Base-by-base conservation (phyloP, 2,113 vertebrate genomes). In the Elachura formosa region DNA sequence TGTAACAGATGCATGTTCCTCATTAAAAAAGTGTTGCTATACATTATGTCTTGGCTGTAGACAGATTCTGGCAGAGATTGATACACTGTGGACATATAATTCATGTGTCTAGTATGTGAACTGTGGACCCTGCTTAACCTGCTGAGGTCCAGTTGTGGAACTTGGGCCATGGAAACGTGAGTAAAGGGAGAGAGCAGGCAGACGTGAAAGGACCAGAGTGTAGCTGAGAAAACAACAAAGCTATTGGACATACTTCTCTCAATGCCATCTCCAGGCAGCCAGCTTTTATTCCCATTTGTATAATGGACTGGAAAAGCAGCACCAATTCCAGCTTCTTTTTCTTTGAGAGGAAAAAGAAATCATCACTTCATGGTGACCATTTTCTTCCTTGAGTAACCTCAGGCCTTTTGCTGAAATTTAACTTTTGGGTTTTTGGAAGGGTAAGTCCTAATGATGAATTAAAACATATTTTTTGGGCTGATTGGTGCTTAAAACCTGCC, bases 1-100 rank as follows among this genome's bases (percentile, higher is more conserved):
- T 88, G 93, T 93, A 97, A 94, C 93, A 96, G 93, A 96, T 83
- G 93, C 91, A 63, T 94, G 94, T 90, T 97, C 79, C 94, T 96
- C 95, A 96, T 96, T 96, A 88, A 96, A 95, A 95, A 94, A 85
- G 92, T 89, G 85, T 93, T 95, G 85, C 87, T 94, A 86, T 95
- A 97, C 85, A 96, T 96, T 96, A 92, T 63, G 89, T 71, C 78
- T 89, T 95, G 91, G 93, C 95, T 91, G 86, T 51, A 90, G 93
- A 94, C 84, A 87, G 79, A 93, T 83, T 95, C 71, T 96, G 93
- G 96, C 95, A 96, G 77, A 95, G 78, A 48, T 80, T 36, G 63
- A 96, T 92, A 92, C 92, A 92, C 91, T 91, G 69, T 80, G 87
- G 94, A 94, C 95, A 77, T 80, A 93, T 96, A 97, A 94, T 88